Evolutionary conservation across 2,888 invertebrate species (phyloP), one percentile per base, ranked within the genome.

Genomic region (Apantesis nais): DNA sequence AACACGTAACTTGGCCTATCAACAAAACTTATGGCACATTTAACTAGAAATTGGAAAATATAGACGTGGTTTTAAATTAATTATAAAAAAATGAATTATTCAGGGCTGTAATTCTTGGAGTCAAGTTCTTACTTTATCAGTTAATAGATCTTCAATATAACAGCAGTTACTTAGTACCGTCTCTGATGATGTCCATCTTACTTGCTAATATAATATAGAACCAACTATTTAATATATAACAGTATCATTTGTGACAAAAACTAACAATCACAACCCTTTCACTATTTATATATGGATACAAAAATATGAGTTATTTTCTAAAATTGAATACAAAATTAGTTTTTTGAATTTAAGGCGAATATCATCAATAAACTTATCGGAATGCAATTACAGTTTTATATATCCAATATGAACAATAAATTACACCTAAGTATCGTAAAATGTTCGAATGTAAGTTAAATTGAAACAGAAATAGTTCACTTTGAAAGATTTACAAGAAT

Each of bases 171-270:
- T 25, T 25, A 55, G 55, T 55, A 25, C 11, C 16, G 5, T 7
- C 58, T 29, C 25, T 25, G 16, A 58, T 14, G 7, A 58, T 16
- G 4, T 58, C 31, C 11, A 44, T 31, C 22, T 31, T 22, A 63
- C 12, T 63, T 44, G 44, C 11, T 22, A 41, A 41, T 22, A 29
- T 19, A 31, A 44, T 63, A 29, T 63, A 63, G 31, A 22, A 63
- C 63, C 41, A 34, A 60, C 2, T 19, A 67, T 67, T 34, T 19
- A 44, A 48, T 62, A 48, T 61, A 67, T 29, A 37, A 61, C 48
- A 39, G 39, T 19, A 25, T 64, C 29, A 74, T 79, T 83, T 82
- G 82, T 72, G 82, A 81, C 81, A 80, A 74, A 82, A 67, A 75
- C 16, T 58, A 58, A 58, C 68, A 67, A 71, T 65, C 71, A 75